phyloP scores from a whole-genome alignment of 2,888 invertebrate species.

The Sarcophaga caerulescens region DNA sequence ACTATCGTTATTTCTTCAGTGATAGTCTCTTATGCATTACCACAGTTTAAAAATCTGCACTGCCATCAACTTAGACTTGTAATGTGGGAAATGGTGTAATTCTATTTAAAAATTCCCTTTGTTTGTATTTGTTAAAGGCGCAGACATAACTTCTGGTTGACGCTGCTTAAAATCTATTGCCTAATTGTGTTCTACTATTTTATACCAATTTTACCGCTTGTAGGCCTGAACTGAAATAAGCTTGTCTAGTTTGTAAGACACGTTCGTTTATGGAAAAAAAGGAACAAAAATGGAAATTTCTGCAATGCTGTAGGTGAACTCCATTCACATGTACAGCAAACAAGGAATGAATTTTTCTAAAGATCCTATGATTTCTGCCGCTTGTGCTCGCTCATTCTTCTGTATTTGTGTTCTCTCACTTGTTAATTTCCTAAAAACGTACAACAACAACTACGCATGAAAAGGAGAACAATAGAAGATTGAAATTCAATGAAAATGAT shows the following conservation, averaged over 20 bases:
- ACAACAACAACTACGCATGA: slow-evolving; percentile 37
- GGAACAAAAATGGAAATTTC: neutral
- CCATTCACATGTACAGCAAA: neutral
- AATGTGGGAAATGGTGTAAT: slow-evolving; percentile 11
- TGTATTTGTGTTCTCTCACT: slow-evolving; percentile 7
- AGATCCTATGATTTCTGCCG: slow-evolving; percentile 60
- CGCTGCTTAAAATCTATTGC: no score
- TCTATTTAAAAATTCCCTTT: neutral
- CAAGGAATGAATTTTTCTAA: slow-evolving; percentile 25
- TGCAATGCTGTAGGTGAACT: slow-evolving; percentile 51
- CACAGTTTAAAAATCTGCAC: no score
- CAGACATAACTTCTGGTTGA: no score
- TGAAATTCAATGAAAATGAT: neutral
- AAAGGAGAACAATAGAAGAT: slow-evolving; percentile 34
- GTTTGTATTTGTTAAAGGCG: no score
- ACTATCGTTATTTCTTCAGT: no score
- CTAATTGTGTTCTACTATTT: neutral
- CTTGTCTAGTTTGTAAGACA: neutral
- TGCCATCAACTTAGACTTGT: no score
- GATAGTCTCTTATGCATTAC: no score
- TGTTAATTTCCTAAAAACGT: slow-evolving; percentile 26
- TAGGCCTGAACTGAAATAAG: slow-evolving; percentile 30
- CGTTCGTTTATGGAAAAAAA: neutral
- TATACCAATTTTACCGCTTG: slow-evolving; percentile 4
- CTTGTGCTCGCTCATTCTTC: neutral